Base-by-base conservation (phyloP, 2,797 vertebrate genomes). In the Propithecus perrieri region DNA sequence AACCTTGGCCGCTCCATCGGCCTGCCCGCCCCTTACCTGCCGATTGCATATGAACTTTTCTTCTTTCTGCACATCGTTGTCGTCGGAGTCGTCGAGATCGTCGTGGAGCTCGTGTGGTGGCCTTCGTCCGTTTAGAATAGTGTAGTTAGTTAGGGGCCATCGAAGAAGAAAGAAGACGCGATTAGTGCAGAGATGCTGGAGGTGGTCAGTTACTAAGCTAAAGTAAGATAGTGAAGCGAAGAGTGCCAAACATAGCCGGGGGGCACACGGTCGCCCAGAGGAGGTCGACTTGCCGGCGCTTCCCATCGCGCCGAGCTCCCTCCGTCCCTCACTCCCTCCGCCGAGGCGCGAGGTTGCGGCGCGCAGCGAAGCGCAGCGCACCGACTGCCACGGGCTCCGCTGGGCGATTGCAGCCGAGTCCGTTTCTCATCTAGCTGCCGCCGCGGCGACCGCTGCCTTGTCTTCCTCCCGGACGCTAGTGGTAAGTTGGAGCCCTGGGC, bases 131-230 rank as follows among this genome's bases (percentile, higher is more conserved):
- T 81, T 96, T 97, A 98, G 97, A 96, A 48, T 98, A 98, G 97
- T 97, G 97, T 98, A 97, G 97, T 97, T 97, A 98, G 97, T 98
- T 96, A 98, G 97, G 97, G 96, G 48, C 97, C 97, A 88, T 67
- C 96, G 65, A 93, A 96, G 97, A 97, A 98, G 95, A 97, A 97
- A 92, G 97, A 97, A 97, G 95, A 97, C 38, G 95, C 97, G 96
- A 97, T 85, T 96, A 84, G 96, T 78, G 96, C 96, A 78, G 97
- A 97, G 97, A 97, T 97, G 97, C 96, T 94, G 97, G 97, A 98
- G 97, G 96, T 97, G 85, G 93, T 98, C 97, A 97, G 97, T 97
- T 98, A 96, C 97, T 98, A 96, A 92, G 92, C 81, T 78, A 85
- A 75, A 87, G 41, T 95, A 83, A 75, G 76, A 63, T 50, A 97